Evolutionary conservation across 2,113 vertebrate genomes (phyloP).

Genomic region (Pipra filicauda): DNA sequence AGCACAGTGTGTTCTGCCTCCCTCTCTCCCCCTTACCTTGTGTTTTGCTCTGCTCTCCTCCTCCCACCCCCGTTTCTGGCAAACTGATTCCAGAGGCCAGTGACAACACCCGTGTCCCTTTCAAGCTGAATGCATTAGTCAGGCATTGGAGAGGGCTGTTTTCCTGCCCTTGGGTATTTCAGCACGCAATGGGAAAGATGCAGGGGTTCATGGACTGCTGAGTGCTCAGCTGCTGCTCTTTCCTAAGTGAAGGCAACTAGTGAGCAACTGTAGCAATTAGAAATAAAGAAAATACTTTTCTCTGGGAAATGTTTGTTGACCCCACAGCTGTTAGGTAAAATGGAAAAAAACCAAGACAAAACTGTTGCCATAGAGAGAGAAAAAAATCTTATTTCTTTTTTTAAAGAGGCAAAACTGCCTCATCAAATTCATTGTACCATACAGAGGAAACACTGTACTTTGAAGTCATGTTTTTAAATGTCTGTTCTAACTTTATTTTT

Average conservation of each 20-base stretch:
- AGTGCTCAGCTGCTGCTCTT: slow-evolving; percentile 39
- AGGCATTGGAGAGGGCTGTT: neutral
- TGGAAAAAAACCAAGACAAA: neutral
- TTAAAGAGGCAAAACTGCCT: neutral
- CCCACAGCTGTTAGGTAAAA: neutral
- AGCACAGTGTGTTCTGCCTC: neutral
- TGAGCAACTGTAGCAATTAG: slow-evolving; percentile 37
- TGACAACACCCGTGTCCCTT: neutral
- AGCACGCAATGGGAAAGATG: slow-evolving; percentile 19
- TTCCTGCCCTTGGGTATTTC: slow-evolving; percentile 46
- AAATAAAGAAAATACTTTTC: slow-evolving; percentile 53
- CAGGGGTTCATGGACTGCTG: slow-evolving; percentile 2
- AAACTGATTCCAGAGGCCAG: slow-evolving; percentile 25
- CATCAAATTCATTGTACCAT: neutral
- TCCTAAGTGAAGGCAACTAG: neutral
- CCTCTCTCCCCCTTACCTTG: neutral
- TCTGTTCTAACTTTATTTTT: neutral
- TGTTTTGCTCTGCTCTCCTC: neutral
- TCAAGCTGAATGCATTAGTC: slow-evolving; percentile 48
- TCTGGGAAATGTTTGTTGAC: neutral
- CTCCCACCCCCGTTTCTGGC: neutral
- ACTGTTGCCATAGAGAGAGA: neutral
- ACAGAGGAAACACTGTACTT: neutral
- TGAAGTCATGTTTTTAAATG: neutral
- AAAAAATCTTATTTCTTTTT: neutral